Percentiles rank a stretch among this genome's conserved stretches.
phyloP scores from a whole-genome alignment of 2,113 vertebrate species.

The Anguilla japonica region DNA sequence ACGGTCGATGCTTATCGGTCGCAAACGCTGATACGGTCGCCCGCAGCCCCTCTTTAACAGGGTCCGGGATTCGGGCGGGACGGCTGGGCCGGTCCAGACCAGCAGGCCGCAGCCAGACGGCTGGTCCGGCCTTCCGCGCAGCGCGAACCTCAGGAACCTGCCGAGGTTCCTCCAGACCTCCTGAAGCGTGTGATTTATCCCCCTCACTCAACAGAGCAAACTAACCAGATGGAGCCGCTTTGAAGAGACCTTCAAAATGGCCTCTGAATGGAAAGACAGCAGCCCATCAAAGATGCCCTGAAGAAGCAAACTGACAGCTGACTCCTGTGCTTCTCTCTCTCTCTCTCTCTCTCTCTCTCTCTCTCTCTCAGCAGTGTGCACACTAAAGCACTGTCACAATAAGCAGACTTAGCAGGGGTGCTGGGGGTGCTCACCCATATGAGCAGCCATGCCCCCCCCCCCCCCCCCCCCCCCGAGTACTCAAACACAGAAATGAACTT shows the following conservation, averaged over 20 bases:
- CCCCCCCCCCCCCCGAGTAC: too few relatives aligned
- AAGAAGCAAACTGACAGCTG: slow-evolving; percentile 49
- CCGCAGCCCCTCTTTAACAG: too few relatives aligned
- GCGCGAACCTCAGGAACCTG: not conserved
- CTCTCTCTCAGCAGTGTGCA: slow-evolving; percentile 60
- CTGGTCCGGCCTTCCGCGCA: too few relatives aligned
- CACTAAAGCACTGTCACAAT: not conserved
- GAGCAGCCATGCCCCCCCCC: too few relatives aligned
- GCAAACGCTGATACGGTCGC: too few relatives aligned
- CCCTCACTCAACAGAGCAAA: not conserved
- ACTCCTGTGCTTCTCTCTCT: slow-evolving; percentile 36
- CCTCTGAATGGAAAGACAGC: slow-evolving; percentile 21
- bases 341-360: slow-evolving; percentile 57
- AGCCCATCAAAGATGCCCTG: slow-evolving; percentile 8
- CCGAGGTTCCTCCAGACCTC: too few relatives aligned
- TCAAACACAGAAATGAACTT: too few relatives aligned
- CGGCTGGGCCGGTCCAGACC: too few relatives aligned
- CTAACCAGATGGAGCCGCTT: not conserved
- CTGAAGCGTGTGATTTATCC: not conserved
- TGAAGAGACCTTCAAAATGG: not conserved
- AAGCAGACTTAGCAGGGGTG: too few relatives aligned
- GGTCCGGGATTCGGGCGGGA: too few relatives aligned
- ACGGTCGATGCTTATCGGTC: not conserved
- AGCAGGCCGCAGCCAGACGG: too few relatives aligned
- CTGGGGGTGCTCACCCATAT: too few relatives aligned